Evolutionary conservation across 53 echinoderm and acorn worm genomes (phyloP), one percentile per base, ranked within the genome.

Genomic region (Holothuria leucospilota): DNA sequence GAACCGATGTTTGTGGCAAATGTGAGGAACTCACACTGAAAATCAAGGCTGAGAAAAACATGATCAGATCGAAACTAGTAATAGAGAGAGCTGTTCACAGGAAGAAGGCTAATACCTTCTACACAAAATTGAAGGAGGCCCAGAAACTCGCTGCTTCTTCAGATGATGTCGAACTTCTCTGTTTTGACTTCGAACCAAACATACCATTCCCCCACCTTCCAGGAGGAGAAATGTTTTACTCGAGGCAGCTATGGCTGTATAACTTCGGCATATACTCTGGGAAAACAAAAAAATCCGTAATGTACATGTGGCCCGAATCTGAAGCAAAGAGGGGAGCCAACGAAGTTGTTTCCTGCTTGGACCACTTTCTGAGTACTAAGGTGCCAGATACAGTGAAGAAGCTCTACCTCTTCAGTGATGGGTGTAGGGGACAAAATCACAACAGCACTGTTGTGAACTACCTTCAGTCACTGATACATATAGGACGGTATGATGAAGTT

Each of bases 221-320:
- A 84, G 84, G 69, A 6, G 84, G 69, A 21, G 84, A 84, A 40
- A 84, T 68, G 4, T 84, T 84, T 40, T 84, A 84, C 49, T 38
- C 41, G 67, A 23, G 46, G 16, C 84, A 84, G 49, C 39, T 84
- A 11, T 84, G 84, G 84, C 84, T 84, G 26, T 68, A 84, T 68
- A 69, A 84, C 24, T 84, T 84, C 8, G 11, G 84, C 40, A 66
- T 84, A 8, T 40, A 84, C 84, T 38, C 39, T 5, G 69, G 15
- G 5, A 68, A 39, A 18, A 6, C 27, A 15, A 18, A 84, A 25
- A 82, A 59, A 40, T 66, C 69, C 6, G 26, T 41, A 12, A 84
- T 84, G 69, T 84, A 84, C 20, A 84, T 84, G 84, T 84, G 66
- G 66, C 84, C 84, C 21, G 84, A 84, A 23, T 68, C 39, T 12